A percentile compares a stretch with the other conserved stretches of the same genome.
Conservation (phyloP, 2,797 vertebrate species). For the Cuculus canorus region DNA sequence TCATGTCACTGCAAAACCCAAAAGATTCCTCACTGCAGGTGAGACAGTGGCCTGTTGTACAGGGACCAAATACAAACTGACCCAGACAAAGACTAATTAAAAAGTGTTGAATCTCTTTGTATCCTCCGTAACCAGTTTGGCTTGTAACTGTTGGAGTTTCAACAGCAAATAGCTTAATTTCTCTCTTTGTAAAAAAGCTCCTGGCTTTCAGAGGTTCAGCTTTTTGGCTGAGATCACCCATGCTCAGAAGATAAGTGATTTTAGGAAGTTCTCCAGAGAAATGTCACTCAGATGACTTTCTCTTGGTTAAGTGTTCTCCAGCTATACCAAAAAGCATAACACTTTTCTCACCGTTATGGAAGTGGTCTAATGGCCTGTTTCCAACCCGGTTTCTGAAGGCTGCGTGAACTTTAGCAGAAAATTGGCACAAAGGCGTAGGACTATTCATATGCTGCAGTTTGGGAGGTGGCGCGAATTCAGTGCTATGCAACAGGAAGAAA, state of each 20-base stretch:
- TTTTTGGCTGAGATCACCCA: not conserved
- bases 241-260: not conserved
- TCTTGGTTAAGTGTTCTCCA: not conserved
- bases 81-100: not conserved
- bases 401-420: not conserved
- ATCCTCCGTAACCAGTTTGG: not conserved
- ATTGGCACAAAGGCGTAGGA: not conserved
- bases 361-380: not conserved
- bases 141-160: not conserved
- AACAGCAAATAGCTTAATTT: not conserved
- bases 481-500: not conserved
- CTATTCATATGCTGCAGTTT: not conserved
- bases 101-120: not conserved
- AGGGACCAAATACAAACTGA: not conserved
- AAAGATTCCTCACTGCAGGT: not conserved
- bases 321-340: not conserved
- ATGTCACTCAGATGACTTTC: not conserved
- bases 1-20: not conserved
- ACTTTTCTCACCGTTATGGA: not conserved
- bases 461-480: conserved; percentile 15
- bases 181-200: not conserved
- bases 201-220: not conserved
- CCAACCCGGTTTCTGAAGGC: not conserved
- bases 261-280: not conserved
- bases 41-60: not conserved